Evolutionary conservation across 2,888 invertebrate genomes (phyloP), one percentile per base, ranked within the genome.

Genomic region (Coenonympha glycerion): DNA sequence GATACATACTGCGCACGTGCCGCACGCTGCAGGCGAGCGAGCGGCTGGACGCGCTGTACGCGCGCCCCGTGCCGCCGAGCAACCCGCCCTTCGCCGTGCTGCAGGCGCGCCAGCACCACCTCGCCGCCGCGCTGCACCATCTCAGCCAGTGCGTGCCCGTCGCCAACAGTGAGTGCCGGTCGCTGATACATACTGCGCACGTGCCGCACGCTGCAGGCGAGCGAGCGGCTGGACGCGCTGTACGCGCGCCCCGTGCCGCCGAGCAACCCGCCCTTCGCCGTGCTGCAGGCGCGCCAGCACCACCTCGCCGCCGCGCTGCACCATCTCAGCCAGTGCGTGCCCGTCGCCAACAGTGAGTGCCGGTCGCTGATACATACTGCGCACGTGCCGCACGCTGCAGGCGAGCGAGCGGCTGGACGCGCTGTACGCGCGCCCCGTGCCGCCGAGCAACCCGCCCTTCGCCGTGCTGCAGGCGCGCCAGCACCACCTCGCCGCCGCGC

Each of bases 21-120:
- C 90, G 91, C 19, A 90, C 91, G 59, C 79, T 95, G 41, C 93
- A 94, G 69, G 89, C 89, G 58, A 90, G 90, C 51, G 89, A 90
- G 55, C 88, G 91, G 5, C 79, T 93, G 34, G 95, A 95, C 3
- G 93, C 94, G 85, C 93, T 94, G 0, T 94, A 94, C 68, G 92
- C 93, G 42, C 89, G 90, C 46, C 89, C 73, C 3, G 53, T 58
- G 37, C 56, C 62, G 31, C 53, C 57, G 42, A 36, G 55, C 6
- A 48, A 57, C 47, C 30, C 49, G 37, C 47, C 47, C 53, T 88
- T 89, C 5, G 78, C 78, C 86, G 89, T 71, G 72, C 81, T 9
- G 77, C 87, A 59, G 79, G 87, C 71, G 69, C 91, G 59, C 61
- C 81, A 86, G 0, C 87, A 89, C 52, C 89, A 90, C 88, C 69